Evolutionary conservation across 2,888 invertebrate genomes (phyloP).

Genomic region (Schrankia costaestrigalis): DNA sequence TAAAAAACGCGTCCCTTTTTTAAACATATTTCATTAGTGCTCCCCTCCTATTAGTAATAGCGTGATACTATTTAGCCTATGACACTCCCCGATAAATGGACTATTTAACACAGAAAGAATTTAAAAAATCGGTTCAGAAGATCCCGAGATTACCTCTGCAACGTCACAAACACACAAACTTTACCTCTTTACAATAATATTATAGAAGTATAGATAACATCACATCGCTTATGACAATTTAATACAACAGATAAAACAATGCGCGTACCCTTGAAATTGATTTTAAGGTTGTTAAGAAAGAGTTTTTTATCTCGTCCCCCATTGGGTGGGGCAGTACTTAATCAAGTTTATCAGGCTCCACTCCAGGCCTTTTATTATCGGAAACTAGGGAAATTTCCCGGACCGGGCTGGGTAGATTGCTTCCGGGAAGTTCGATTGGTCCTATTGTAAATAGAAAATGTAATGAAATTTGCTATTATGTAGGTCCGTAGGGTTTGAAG

Average conservation of each 20-base stretch:
- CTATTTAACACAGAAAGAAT: too few species aligned
- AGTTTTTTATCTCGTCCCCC: conserved; percentile 30
- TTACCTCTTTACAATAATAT: too few species aligned
- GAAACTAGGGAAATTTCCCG: conserved; percentile 36
- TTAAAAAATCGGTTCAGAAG: too few species aligned
- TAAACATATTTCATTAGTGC: too few species aligned
- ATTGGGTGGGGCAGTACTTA: conserved; percentile 34
- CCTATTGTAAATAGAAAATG: conserved; percentile 28
- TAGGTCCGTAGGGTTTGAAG: conserved; percentile 7
- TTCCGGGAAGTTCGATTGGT: conserved; percentile 31
- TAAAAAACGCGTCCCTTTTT: too few species aligned
- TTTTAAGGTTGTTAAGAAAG: conserved; percentile 33
- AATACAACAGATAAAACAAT: conserved; percentile 16
- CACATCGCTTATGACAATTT: too few species aligned
- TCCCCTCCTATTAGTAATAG: too few species aligned
- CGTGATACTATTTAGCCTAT: too few species aligned
- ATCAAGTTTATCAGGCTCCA: conserved; percentile 48
- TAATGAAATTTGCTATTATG: conserved; percentile 9
- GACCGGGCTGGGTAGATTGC: conserved; percentile 31
- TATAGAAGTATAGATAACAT: too few species aligned
- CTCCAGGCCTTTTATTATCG: conserved; percentile 38
- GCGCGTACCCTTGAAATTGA: conserved; percentile 25
- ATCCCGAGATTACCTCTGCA: too few species aligned
- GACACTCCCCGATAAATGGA: too few species aligned
- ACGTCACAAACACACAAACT: too few species aligned